Evolutionary conservation across 1,140 invertebrate species (phyloP).

Genomic region (Rhopalosiphum maidis): DNA sequence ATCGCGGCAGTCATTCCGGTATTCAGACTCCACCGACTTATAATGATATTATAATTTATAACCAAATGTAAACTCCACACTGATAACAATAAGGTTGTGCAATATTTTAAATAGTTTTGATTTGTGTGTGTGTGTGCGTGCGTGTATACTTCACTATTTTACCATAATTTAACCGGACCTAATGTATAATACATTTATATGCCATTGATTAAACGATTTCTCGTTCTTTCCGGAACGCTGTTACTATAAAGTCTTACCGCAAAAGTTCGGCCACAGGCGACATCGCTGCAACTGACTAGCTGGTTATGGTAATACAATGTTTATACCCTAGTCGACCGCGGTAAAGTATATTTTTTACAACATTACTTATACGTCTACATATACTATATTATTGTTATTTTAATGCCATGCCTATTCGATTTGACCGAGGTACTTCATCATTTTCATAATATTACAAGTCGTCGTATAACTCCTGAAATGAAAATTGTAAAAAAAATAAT

Average conservation of each 20-base stretch:
- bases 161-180: background rate
- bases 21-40: too few relatives aligned
- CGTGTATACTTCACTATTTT: background rate
- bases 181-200: background rate
- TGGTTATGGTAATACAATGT: background rate
- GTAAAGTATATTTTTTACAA: background rate
- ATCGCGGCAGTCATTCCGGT: background rate
- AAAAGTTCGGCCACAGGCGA: background rate
- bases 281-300: background rate
- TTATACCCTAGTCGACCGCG: background rate
- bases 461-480: background rate
- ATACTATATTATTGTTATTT: background rate
- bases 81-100: background rate
- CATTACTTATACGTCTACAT: too few relatives aligned
- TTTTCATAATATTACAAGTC: background rate
- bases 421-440: background rate
- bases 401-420: background rate
- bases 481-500: background rate
- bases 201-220: too few relatives aligned
- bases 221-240: background rate
- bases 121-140: background rate
- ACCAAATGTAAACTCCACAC: background rate
- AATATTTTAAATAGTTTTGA: background rate
- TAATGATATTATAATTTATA: background rate
- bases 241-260: background rate